Evolutionary conservation across 2,113 vertebrate species (phyloP).

Genomic region (Syrrhaptes paradoxus): DNA sequence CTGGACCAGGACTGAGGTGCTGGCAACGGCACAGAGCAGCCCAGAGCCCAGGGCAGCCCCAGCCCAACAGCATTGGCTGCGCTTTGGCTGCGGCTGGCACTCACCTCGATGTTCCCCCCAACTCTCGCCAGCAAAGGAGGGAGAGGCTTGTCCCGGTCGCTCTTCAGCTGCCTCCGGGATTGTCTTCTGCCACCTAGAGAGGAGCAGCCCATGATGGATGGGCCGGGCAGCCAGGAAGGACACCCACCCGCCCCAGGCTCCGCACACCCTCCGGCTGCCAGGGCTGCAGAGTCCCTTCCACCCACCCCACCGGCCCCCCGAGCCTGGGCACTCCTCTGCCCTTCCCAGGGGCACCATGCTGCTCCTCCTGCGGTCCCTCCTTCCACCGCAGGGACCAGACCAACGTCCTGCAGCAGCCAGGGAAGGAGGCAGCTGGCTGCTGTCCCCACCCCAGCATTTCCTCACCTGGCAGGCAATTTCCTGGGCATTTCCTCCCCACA

Average conservation of each 20-base stretch:
- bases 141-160: constrained; percentile 93
- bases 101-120: constrained; percentile 95
- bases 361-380: not conserved
- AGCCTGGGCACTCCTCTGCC: not conserved
- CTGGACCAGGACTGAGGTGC: not conserved
- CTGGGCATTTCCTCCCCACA: not conserved
- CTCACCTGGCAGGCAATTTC: not conserved
- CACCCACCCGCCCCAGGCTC: no score
- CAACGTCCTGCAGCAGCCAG: not conserved
- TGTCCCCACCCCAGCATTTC: not conserved
- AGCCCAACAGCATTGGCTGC: accelerated
- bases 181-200: constrained; percentile 89
- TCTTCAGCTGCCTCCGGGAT: constrained; percentile 93
- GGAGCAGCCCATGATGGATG: not conserved
- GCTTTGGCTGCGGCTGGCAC: not conserved
- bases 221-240: not conserved
- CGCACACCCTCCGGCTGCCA: no score
- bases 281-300: not conserved
- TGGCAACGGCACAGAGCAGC: accelerated
- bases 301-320: accelerated
- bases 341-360: not conserved
- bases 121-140: constrained; percentile 94
- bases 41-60: accelerated
- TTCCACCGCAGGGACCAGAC: accelerated
- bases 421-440: not conserved